phyloP scores from a whole-genome alignment of 2,113 vertebrate species.

The Regulus satrapa region DNA sequence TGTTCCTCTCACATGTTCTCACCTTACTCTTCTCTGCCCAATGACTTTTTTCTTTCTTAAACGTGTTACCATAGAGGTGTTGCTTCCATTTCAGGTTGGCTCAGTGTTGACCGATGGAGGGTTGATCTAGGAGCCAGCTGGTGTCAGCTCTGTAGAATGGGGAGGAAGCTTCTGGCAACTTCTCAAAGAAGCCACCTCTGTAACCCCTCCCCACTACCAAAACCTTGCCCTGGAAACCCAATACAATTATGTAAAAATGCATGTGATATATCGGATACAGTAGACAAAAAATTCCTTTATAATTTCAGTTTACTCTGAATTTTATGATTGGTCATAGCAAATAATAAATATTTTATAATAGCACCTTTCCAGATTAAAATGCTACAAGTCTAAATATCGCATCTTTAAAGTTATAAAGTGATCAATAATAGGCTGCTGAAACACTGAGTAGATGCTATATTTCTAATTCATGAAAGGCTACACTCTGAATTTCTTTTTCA shows the following conservation, averaged over 20 bases:
- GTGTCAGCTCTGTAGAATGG: not conserved
- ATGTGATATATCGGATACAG: not conserved
- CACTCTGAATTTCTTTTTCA: not conserved
- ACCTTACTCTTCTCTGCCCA: rapidly evolving
- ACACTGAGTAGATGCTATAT: not conserved
- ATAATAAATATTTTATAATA: not conserved
- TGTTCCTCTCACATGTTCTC: not conserved
- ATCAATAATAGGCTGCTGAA: not conserved
- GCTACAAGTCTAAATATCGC: not conserved
- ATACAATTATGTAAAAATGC: not conserved
- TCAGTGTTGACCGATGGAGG: not conserved
- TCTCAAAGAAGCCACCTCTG: not conserved
- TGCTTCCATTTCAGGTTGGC: not conserved
- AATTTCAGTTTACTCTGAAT: not conserved
- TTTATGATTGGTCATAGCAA: not conserved
- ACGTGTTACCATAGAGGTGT: not conserved
- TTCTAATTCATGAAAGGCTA: not conserved
- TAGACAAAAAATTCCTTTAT: not conserved
- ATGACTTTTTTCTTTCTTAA: not conserved
- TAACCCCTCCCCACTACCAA: not conserved
- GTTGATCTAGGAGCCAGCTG: not conserved
- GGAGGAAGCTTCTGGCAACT: not conserved
- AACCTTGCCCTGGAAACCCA: not conserved
- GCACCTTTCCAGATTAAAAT: not conserved
- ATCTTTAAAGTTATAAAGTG: not conserved